These are phyloP conservation scores for Eumeta japonica DNA, from an alignment of 1,140 invertebrate genomes.

Conservation along the genomic window DNA sequence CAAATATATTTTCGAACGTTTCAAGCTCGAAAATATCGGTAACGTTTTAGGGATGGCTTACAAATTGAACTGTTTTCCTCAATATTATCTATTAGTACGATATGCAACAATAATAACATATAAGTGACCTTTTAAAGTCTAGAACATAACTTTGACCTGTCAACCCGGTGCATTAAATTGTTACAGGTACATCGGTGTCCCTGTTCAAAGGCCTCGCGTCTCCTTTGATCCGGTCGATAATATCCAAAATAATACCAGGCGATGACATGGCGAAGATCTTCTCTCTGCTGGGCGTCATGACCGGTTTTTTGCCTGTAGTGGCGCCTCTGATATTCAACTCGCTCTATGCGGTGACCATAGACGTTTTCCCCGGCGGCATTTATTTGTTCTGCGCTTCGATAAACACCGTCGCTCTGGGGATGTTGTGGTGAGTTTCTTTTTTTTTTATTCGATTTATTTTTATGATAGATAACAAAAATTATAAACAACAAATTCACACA, in stretches of 20 bases:
- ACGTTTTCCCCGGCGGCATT: slow-evolving; percentile 56
- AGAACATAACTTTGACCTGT: too few relatives aligned
- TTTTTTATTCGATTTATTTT: too few relatives aligned
- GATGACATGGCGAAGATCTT: slow-evolving; percentile 63
- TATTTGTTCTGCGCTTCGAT: slow-evolving; percentile 58
- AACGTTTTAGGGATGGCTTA: too few relatives aligned
- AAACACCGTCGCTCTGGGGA: slow-evolving; percentile 34
- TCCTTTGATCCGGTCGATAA: slow-evolving; percentile 60
- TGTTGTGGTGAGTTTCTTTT: slow-evolving; percentile 51
- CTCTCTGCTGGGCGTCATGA: slow-evolving; percentile 56
- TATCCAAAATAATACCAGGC: slow-evolving; percentile 60
- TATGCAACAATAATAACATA: too few relatives aligned
- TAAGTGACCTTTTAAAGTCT: too few relatives aligned
- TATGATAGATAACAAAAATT: too few relatives aligned
- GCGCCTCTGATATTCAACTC: slow-evolving; percentile 58
- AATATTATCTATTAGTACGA: too few relatives aligned
- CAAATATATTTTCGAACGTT: too few relatives aligned
- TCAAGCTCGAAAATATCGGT: too few relatives aligned
- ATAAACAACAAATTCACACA: too few relatives aligned
- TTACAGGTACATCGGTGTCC: slow-evolving; percentile 38
- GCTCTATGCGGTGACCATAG: slow-evolving; percentile 58
- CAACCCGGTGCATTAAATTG: too few relatives aligned
- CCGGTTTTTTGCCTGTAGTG: slow-evolving; percentile 56
- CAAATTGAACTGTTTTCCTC: too few relatives aligned
- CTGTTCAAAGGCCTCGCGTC: slow-evolving; percentile 50